A percentile compares a stretch with the other conserved stretches of the same genome.
Evolutionary conservation across 2,888 invertebrate genomes (phyloP).

Genomic region (Pteria penguin): DNA sequence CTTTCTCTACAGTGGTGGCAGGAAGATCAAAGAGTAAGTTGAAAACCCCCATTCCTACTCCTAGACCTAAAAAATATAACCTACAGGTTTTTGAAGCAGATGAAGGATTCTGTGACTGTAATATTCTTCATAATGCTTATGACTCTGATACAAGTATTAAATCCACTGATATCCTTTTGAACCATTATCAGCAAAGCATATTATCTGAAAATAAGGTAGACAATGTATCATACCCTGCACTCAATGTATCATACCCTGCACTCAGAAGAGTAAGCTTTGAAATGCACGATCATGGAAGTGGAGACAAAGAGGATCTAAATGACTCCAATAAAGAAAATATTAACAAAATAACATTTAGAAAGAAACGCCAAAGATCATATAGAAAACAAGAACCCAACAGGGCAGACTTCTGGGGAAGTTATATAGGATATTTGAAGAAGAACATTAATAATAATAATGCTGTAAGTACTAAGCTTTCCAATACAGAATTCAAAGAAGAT

Average conservation of each 20-base stretch:
- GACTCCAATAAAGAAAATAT: constrained; percentile 28
- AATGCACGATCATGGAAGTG: background rate
- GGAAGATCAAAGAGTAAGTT: background rate
- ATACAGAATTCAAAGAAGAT: too few species aligned
- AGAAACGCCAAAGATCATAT: background rate
- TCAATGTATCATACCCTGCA: background rate
- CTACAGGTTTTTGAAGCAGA: too few species aligned
- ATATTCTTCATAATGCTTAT: background rate
- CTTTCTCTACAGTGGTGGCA: background rate
- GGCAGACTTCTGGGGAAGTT: background rate
- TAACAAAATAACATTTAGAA: background rate
- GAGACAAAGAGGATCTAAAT: background rate
- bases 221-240: background rate
- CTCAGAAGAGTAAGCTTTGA: background rate
- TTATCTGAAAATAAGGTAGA: background rate
- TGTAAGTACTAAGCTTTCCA: too few species aligned
- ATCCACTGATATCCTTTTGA: background rate
- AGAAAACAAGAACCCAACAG: background rate
- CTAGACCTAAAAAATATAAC: too few species aligned
- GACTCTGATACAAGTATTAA: background rate
- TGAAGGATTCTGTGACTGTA: too few species aligned
- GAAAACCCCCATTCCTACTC: background rate
- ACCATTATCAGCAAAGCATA: background rate
- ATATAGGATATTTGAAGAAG: background rate
- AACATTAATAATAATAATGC: background rate